phyloP scores from a whole-genome alignment of 2,113 vertebrate genomes.

The Centrocercus urophasianus region DNA sequence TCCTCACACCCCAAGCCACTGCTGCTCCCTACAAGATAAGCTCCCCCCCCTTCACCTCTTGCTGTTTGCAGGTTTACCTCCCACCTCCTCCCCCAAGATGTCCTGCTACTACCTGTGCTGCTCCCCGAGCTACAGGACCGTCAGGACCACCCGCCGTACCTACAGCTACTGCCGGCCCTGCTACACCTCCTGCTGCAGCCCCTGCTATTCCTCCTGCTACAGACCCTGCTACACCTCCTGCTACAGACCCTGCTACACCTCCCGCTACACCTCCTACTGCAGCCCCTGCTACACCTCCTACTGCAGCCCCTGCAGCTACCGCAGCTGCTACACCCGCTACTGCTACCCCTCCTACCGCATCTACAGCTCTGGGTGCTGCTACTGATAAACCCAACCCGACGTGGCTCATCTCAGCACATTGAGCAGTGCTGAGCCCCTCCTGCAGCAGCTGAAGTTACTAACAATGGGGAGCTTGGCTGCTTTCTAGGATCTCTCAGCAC shows the following conservation, averaged over 20 bases:
- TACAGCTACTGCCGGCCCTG: neutral
- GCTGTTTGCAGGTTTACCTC: neutral
- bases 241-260: neutral
- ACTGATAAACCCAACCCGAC: neutral
- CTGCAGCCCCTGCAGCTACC: neutral
- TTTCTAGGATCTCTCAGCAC: neutral
- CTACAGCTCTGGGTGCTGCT: neutral
- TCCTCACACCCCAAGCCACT: neutral
- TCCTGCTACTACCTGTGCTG: conserved; percentile 7
- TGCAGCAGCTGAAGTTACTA: neutral
- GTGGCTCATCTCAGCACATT: neutral
- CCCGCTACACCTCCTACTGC: neutral
- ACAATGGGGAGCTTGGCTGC: neutral
- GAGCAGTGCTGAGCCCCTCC: rapidly evolving
- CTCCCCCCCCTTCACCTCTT: neutral
- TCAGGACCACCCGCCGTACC: no score
- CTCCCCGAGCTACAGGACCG: neutral
- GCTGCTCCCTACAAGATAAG: rapidly evolving
- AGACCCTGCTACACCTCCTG: neutral
- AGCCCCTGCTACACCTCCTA: neutral
- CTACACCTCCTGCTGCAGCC: neutral
- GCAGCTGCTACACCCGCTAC: neutral
- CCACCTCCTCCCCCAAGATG: neutral
- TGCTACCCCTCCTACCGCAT: neutral
- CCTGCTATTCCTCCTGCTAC: conserved; percentile 3